Conservation (phyloP, 2,888 invertebrate species). For the Bombyx huttoni region DNA sequence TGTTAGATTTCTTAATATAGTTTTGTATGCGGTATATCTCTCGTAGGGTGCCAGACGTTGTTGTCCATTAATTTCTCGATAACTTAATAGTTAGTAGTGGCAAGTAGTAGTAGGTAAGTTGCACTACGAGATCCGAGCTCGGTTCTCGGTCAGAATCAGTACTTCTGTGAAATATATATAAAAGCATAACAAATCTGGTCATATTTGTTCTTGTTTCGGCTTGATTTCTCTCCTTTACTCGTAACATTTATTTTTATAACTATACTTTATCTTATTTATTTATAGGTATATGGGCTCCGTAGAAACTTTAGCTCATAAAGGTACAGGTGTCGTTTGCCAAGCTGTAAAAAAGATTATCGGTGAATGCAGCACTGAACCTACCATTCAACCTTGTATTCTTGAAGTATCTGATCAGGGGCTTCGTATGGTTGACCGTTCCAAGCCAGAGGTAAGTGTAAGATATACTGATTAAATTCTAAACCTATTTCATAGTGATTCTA, state of each 20-base stretch:
- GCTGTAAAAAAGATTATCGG: slow-evolving; percentile 90
- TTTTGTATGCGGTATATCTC: no score
- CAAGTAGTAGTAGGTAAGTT: no score
- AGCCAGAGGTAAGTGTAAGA: slow-evolving; percentile 74
- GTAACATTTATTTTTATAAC: neutral
- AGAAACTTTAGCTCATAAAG: slow-evolving; percentile 96
- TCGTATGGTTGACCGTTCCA: slow-evolving; percentile 93
- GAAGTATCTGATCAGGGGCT: slow-evolving; percentile 97
- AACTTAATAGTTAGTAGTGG: no score
- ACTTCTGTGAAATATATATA: no score
- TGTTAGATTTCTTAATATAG: neutral
- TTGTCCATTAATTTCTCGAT: no score
- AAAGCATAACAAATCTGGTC: no score
- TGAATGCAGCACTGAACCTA: slow-evolving; percentile 76
- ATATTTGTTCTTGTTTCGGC: no score
- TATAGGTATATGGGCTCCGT: slow-evolving; percentile 91
- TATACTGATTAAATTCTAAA: no score
- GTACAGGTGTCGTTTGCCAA: slow-evolving; percentile 95
- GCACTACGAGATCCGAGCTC: no score
- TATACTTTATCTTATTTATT: slow-evolving; percentile 1
- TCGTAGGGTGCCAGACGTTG: no score
- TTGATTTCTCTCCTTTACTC: neutral
- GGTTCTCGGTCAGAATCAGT: no score
- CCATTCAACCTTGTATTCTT: slow-evolving; percentile 87
- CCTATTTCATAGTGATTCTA: no score